Conservation (phyloP, 2,888 invertebrate species). For the Nasonia oneida region DNA sequence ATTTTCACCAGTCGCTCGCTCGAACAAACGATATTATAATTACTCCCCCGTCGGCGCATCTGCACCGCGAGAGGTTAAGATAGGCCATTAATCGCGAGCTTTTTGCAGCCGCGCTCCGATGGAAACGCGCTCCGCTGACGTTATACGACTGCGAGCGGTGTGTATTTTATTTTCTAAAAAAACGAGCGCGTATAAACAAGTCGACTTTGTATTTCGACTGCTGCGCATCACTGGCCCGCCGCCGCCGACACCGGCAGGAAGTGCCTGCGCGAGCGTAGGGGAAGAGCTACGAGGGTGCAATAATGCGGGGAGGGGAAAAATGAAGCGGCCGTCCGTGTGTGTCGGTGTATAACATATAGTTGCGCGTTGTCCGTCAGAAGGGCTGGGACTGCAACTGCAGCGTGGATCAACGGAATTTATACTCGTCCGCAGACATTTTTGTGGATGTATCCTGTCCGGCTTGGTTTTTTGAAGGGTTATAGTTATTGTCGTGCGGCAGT, state of each 20-base stretch:
- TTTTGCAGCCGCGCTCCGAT: conserved; percentile 57
- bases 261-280: conserved; percentile 63
- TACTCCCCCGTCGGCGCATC: not conserved
- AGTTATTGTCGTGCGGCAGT: not conserved
- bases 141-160: not conserved
- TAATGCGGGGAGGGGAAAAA: conserved; percentile 19
- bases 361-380: not conserved
- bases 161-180: not conserved
- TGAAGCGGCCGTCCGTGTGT: not conserved
- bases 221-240: conserved; percentile 75
- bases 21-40: conserved; percentile 12
- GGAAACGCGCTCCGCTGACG: conserved; percentile 69
- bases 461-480: not conserved
- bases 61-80: not conserved
- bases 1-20: not conserved
- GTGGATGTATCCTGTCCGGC: conserved; percentile 12
- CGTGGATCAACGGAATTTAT: conserved; percentile 51
- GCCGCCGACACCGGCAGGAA: conserved; percentile 73
- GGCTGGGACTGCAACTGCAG: conserved; percentile 2
- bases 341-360: not conserved
- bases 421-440: conserved; percentile 21
- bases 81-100: conserved; percentile 60
- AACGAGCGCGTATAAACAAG: conserved; percentile 40
- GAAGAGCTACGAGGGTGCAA: conserved; percentile 61
- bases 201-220: conserved; percentile 74